phyloP scores from a whole-genome alignment of 1,140 invertebrate genomes.

The Trigoniulus corallinus region DNA sequence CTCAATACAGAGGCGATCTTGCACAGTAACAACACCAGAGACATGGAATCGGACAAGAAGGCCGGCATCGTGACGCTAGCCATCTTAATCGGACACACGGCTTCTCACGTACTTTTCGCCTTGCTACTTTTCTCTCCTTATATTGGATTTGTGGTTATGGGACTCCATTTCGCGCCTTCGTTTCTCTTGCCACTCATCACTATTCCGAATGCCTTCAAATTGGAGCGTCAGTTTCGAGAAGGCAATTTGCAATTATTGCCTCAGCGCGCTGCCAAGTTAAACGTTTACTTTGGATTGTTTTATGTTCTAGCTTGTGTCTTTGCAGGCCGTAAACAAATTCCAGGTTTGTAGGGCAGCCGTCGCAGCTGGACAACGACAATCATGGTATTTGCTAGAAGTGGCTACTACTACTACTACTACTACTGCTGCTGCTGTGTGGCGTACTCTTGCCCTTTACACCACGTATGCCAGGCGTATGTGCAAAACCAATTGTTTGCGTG shows the following conservation, averaged over 20 bases:
- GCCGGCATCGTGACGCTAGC: slow-evolving; percentile 83
- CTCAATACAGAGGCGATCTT: slow-evolving; percentile 88
- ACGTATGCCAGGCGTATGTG: no score
- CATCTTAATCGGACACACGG: slow-evolving; percentile 76
- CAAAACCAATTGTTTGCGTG: no score
- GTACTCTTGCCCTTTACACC: no score
- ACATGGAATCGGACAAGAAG: slow-evolving; percentile 63
- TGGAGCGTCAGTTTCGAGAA: slow-evolving; percentile 73
- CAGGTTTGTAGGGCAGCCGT: no score
- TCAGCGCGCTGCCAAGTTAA: slow-evolving; percentile 49
- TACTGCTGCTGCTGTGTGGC: no score
- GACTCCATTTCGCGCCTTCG: slow-evolving; percentile 59
- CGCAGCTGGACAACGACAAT: no score
- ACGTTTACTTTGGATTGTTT: neutral
- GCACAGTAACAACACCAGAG: slow-evolving; percentile 85
- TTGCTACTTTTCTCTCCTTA: slow-evolving; percentile 82
- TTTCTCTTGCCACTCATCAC: slow-evolving; percentile 76
- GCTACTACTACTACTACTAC: no score
- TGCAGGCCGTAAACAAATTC: no score
- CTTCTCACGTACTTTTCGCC: slow-evolving; percentile 78
- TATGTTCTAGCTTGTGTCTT: neutral
- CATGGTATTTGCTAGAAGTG: no score
- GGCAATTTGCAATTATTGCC: slow-evolving; percentile 63
- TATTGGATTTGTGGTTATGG: slow-evolving; percentile 66
- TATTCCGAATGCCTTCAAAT: slow-evolving; percentile 66